Base-by-base conservation (phyloP, 2,113 vertebrate species). In the Corythaeola cristata region DNA sequence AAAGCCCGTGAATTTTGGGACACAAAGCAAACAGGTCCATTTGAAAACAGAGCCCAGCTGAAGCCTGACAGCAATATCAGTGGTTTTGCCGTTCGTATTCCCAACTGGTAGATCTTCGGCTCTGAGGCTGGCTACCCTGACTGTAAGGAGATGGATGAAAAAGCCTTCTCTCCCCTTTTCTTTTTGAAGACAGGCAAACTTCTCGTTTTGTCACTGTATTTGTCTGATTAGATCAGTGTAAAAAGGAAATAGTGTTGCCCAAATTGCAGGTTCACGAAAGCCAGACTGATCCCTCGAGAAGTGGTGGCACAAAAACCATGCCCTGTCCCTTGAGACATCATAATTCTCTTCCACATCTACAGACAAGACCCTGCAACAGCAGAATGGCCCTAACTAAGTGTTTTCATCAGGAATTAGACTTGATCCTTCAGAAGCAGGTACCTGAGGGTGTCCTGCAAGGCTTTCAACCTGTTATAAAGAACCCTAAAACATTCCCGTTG, bases 121-220 rank as follows among this genome's bases (percentile, higher is more conserved):
- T 47, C 66, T 10, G 24, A 68, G 60, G 33, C 11, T 8, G 14
- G 22, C 33, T n/a, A 41, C 39, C 50, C 56, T 24, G 32, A 28
- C 33, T 5, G 0, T 2, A 32, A 68, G 26, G 11, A 56, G 28
- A 37, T 0, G 0, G 7, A 67, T 49, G 50, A n/a, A 78, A 28
- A 64, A 39, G 8, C n/a, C 26, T 49, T 18, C 28, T 35, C 71
- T 55, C 35, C 27, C 13, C 8, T 59, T 30, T 16, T 39, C 22
- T 33, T 68, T 39, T 53, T 8, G 23, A 75, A 56, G 3, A 47
- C 32, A 27, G 12, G 19, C 19, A 79, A 66, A 72, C 24, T 11
- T 53, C 27, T 69, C 39, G 7, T 53, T 56, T 33, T 39, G 49
- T 28, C 15, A 41, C 37, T 3, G 0, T 4, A 37, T 15, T 55